Conservation (phyloP, 2,797 vertebrate genomes). For the Cephalopachus bancanus region DNA sequence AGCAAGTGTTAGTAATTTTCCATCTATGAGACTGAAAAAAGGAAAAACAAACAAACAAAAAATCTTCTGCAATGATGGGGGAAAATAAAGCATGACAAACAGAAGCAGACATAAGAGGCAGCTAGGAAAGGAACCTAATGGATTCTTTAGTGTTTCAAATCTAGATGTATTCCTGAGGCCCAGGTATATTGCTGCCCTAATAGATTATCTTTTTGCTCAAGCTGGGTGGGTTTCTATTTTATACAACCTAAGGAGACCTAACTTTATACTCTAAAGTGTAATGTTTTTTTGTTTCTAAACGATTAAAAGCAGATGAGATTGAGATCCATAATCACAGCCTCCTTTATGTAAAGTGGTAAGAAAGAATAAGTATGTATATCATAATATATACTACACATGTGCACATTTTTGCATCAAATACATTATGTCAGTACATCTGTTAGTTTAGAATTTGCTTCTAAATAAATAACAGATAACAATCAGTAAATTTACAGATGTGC, state of each 20-base stretch:
- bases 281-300: conserved; percentile 42
- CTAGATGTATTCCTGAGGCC: neutral
- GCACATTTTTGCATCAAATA: neutral
- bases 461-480: conserved; percentile 45
- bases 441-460: conserved; percentile 68
- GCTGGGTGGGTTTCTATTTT: conserved; percentile 44
- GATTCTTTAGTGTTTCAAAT: conserved; percentile 4
- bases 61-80: neutral
- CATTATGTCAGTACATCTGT: conserved; percentile 61
- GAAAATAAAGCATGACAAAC: conserved; percentile 21
- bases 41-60: neutral
- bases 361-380: neutral
- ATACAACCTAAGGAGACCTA: neutral
- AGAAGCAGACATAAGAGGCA: neutral
- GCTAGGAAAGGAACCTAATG: neutral
- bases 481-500: conserved; percentile 58
- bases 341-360: conserved; percentile 45
- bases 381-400: neutral
- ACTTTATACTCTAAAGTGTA: conserved; percentile 60
- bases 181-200: conserved; percentile 25
- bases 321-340: conserved; percentile 30
- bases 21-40: neutral
- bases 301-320: conserved; percentile 57
- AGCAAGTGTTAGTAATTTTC: conserved; percentile 10
- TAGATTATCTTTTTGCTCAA: conserved; percentile 59